Evolutionary conservation across 2,888 invertebrate species (phyloP), one percentile per base, ranked within the genome.

Genomic region (Papilio gigon): DNA sequence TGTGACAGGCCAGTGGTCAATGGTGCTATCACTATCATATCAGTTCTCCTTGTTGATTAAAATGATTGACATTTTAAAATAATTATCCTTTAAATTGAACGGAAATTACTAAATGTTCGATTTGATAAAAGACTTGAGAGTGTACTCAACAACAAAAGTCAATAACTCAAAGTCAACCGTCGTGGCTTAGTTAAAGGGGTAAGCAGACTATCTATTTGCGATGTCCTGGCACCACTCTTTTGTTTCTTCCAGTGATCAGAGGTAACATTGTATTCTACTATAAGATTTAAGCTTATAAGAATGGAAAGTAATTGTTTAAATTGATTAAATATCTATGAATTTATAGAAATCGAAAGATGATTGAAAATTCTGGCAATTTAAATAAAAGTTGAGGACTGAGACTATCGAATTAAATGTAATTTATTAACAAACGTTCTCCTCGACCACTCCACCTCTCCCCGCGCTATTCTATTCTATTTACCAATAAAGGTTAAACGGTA

Each of bases 291-390:
- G 37, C 2, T 37, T 42, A 42, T 20, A 20, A 17, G 9, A 47
- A 47, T 12, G 4, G 4, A 22, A 47, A 11, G 22, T 22, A 47
- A 22, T 4, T 20, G 47, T 47, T 22, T 2, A 47, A n/a, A n/a
- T n/a, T n/a, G n/a, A n/a, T n/a, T n/a, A n/a, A n/a, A n/a, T n/a
- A n/a, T n/a, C n/a, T n/a, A n/a, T n/a, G n/a, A n/a, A 35, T 22
- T 44, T 12, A 11, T 47, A 20, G 9, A 11, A 47, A 47, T 22
- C 12, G 20, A 61, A 42, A 20, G 33, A 50, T 22, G 35, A 22
- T 63, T 22, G 22, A 2, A 50, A 63, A n/a, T n/a, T n/a, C 50
- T 35, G 50, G 35, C 33, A 47, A 63, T 50, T 63, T 63, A n/a
- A 63, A 63, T 63, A 63, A 63, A 22, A 47, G 22, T 4, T 22